phyloP scores from a whole-genome alignment of 2,888 invertebrate genomes.

The Ochlodes sylvanus region DNA sequence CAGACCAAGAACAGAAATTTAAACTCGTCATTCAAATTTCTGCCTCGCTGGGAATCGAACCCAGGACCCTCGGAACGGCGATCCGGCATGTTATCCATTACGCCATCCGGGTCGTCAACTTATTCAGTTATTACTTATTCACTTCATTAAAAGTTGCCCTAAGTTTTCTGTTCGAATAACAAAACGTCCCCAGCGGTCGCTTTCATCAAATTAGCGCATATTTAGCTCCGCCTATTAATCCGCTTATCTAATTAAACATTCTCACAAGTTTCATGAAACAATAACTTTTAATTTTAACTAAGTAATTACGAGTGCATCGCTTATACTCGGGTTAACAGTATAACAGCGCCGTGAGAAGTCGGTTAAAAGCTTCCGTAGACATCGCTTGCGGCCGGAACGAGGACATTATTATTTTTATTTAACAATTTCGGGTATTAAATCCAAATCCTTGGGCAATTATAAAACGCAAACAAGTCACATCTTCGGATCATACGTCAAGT shows the following conservation, averaged over 20 bases:
- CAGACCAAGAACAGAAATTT: too few species aligned
- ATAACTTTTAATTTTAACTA: conserved; percentile 79
- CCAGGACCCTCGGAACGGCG: too few species aligned
- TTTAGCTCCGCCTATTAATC: conserved; percentile 69
- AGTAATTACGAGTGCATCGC: conserved; percentile 77
- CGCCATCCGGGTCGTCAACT: too few species aligned
- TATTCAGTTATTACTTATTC: neutral
- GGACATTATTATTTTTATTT: conserved; percentile 10
- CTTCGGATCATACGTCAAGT: too few species aligned
- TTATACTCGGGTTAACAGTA: conserved; percentile 81
- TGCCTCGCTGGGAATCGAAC: too few species aligned
- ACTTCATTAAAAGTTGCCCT: neutral
- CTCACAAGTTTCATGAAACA: conserved; percentile 81
- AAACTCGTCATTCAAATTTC: too few species aligned
- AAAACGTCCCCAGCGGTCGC: conserved; percentile 44
- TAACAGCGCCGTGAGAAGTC: conserved; percentile 78
- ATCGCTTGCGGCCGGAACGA: conserved; percentile 42
- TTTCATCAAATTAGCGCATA: conserved; percentile 65
- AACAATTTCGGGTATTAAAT: too few species aligned
- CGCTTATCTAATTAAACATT: conserved; percentile 83
- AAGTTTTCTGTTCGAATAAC: neutral
- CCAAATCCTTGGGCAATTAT: too few species aligned
- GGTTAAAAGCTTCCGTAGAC: conserved; percentile 66
- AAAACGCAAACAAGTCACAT: too few species aligned
- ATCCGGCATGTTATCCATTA: too few species aligned